Evolutionary conservation across 2,797 vertebrate species (phyloP).

Genomic region (Chiloscyllium punctatum): DNA sequence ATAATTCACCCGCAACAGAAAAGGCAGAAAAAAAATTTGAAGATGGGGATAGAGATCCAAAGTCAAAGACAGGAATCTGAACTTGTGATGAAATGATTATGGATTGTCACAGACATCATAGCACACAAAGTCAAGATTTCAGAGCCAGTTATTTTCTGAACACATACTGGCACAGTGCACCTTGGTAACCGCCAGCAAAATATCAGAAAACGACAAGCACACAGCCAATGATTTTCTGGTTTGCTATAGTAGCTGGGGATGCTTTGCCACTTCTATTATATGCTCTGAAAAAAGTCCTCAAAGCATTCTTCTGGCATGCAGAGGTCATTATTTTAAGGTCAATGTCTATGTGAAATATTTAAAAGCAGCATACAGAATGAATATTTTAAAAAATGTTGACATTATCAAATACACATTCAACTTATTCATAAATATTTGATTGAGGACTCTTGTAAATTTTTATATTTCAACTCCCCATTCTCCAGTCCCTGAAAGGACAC

Average conservation of each 20-base stretch:
- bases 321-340: not conserved
- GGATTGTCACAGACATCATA: not conserved
- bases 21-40: not conserved
- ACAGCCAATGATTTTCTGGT: not conserved
- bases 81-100: slow-evolving; percentile 16
- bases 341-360: not conserved
- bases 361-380: not conserved
- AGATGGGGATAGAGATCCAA: not conserved
- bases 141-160: not conserved
- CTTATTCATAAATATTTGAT: slow-evolving; percentile 21
- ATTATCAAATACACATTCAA: slow-evolving; percentile 25
- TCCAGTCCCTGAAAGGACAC: not conserved
- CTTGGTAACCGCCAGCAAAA: not conserved
- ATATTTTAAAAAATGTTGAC: not conserved
- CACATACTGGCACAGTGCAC: not conserved
- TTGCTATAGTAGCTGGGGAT: not conserved
- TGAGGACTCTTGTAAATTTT: not conserved
- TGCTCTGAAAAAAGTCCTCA: not conserved
- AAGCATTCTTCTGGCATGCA: not conserved
- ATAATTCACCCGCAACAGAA: not conserved
- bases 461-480: not conserved
- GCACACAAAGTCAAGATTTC: slow-evolving; percentile 4
- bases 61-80: not conserved
- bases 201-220: not conserved
- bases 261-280: not conserved